phyloP scores from a whole-genome alignment of 2,113 vertebrate genomes.

The Lagopus muta region DNA sequence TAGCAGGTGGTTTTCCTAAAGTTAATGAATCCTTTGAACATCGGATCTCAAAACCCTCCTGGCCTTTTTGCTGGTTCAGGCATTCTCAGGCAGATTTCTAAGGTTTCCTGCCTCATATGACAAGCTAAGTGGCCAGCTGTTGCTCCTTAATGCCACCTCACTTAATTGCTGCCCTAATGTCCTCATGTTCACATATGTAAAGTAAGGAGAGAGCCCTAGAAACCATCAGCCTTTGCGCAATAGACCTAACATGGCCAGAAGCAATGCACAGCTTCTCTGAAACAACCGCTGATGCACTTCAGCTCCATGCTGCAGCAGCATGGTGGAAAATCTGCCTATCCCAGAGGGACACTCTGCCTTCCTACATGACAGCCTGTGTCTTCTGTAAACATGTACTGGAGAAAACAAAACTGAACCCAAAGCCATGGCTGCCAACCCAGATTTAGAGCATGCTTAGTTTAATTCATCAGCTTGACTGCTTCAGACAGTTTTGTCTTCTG shows the following conservation, averaged over 20 bases:
- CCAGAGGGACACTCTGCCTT: neutral
- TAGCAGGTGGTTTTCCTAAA: neutral
- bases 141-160: slow-evolving; percentile 31
- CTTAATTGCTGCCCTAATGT: neutral
- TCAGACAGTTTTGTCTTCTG: neutral
- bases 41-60: slow-evolving; percentile 21
- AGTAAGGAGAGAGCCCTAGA: slow-evolving; percentile 26
- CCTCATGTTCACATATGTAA: neutral
- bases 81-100: slow-evolving; percentile 29
- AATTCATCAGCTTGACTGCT: neutral
- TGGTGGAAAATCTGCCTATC: neutral
- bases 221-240: neutral
- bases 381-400: neutral
- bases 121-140: slow-evolving; percentile 61
- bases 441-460: fast-evolving
- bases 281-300: neutral
- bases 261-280: neutral
- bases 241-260: neutral
- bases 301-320: neutral
- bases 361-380: neutral
- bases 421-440: neutral
- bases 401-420: neutral
- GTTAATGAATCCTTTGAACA: slow-evolving; percentile 20
- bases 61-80: slow-evolving; percentile 11
- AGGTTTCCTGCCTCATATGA: neutral